These are phyloP conservation scores for Aphis gossypii DNA, from an alignment of 1,140 invertebrate species.

Conservation along the genomic window DNA sequence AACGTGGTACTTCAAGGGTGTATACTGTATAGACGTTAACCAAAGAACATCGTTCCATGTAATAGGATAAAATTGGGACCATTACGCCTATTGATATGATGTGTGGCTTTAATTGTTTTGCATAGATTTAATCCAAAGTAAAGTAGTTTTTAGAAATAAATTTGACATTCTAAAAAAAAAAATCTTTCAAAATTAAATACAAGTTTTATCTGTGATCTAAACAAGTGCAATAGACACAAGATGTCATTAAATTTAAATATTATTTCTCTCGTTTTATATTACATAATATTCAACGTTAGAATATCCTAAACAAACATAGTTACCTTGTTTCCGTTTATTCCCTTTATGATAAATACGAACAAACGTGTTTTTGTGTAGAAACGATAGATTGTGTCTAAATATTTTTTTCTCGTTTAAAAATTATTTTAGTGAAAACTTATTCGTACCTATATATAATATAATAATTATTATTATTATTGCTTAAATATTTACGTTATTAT, in stretches of 20 bases:
- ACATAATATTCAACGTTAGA: not conserved
- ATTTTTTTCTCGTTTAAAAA: slow-evolving; percentile 2
- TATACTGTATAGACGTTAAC: not conserved
- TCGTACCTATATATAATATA: not conserved
- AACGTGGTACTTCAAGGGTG: not conserved
- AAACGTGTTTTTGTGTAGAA: slow-evolving; percentile 19
- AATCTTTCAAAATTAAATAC: not conserved
- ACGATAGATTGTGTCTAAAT: slow-evolving; percentile 3
- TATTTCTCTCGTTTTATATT: slow-evolving; percentile 8
- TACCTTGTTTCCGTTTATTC: slow-evolving; percentile 18
- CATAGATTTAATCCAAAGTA: not conserved
- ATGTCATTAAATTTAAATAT: slow-evolving; percentile 49
- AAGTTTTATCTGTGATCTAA: slow-evolving; percentile 53
- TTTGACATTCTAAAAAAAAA: not conserved
- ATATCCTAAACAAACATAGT: slow-evolving; percentile 36
- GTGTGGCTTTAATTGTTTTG: not conserved
- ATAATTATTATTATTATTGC: slow-evolving; percentile 23
- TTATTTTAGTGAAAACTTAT: slow-evolving; percentile 9
- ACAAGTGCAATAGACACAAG: slow-evolving; percentile 43
- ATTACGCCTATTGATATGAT: not conserved
- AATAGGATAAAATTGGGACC: slow-evolving; percentile 19
- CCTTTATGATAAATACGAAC: slow-evolving; percentile 5
- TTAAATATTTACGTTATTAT: slow-evolving; percentile 36
- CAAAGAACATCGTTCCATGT: not conserved
- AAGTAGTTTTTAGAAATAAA: slow-evolving; percentile 3